Percentiles rank a stretch among this genome's conserved stretches.
phyloP scores from a whole-genome alignment of 2,113 vertebrate species.

The Grantiella picta region DNA sequence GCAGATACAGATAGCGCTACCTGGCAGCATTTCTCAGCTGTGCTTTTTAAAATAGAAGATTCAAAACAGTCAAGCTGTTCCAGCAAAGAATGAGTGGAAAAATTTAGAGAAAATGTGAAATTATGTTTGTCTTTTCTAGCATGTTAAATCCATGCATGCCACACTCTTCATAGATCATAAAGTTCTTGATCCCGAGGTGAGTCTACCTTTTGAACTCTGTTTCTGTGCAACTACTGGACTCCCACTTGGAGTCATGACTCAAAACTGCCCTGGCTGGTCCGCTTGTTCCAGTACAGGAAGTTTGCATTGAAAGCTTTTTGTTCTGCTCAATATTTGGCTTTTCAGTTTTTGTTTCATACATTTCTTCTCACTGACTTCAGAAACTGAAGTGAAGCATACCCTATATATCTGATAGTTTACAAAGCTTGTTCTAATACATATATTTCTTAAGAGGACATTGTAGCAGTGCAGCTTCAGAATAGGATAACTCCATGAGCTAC shows the following conservation, averaged over 20 bases:
- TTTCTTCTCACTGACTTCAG: neutral
- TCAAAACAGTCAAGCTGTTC: neutral
- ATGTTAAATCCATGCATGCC: neutral
- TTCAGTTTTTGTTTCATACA: neutral
- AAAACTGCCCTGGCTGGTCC: neutral
- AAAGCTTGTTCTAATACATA: neutral
- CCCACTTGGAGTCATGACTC: neutral
- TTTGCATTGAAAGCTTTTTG: neutral
- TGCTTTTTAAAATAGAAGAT: neutral
- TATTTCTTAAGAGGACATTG: neutral
- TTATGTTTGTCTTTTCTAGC: neutral
- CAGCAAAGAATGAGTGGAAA: neutral
- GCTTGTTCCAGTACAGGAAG: neutral
- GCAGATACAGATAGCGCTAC: neutral
- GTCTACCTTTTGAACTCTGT: constrained; percentile 8
- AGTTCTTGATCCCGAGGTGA: neutral
- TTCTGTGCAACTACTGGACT: neutral
- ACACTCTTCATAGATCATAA: neutral
- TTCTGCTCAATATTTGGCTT: neutral
- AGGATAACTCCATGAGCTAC: neutral
- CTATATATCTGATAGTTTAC: neutral
- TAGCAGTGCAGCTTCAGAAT: neutral
- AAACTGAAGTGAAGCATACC: neutral
- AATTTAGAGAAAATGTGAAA: neutral
- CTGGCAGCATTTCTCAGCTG: neutral